Base-by-base conservation (phyloP, 2,888 invertebrate species). In the Keiferia lycopersicella region DNA sequence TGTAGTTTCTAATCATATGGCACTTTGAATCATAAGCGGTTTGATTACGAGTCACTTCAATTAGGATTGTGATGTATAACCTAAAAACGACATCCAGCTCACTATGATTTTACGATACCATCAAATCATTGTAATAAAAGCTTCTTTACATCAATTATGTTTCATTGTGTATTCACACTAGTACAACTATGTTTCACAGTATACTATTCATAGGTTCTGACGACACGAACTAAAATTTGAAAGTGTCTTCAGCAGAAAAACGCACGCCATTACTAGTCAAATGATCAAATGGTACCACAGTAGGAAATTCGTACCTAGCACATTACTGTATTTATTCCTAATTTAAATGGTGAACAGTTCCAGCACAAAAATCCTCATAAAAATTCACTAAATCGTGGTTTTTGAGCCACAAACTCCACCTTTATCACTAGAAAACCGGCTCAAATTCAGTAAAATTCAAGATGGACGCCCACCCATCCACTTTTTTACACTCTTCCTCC, bases 391-490 rank as follows among this genome's bases (percentile, higher is more conserved):
- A 83, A 82, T 58, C 79, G 82, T 82, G 77, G 82, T 84, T 83
- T 84, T 82, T 80, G 81, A 83, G 85, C 86, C 86, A 86, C 81
- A 88, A 89, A 87, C 86, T 86, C 85, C 90, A 90, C 88, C 90
- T 88, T 86, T 88, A 91, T 88, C 92, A 88, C 88, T 91, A 91
- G 86, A 91, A 88, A 92, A 94, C 95, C 95, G 95, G 95, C 95
- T 95, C 95, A 94, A 93, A 93, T 92, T 93, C 93, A 94, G 92
- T 92, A 93, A 93, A 93, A 94, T 94, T 93, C 95, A 95, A 95
- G 94, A 95, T 95, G 95, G 95, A 95, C 94, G 94, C 94, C 93
- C 93, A 94, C 94, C 93, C 93, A 93, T 94, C 82, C 81, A 80
- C 72, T 74, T 76, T 76, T 72, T 72, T 72, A 70, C 34, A 34